phyloP scores from a whole-genome alignment of 2,888 invertebrate genomes.

The Limnephilus lunatus region DNA sequence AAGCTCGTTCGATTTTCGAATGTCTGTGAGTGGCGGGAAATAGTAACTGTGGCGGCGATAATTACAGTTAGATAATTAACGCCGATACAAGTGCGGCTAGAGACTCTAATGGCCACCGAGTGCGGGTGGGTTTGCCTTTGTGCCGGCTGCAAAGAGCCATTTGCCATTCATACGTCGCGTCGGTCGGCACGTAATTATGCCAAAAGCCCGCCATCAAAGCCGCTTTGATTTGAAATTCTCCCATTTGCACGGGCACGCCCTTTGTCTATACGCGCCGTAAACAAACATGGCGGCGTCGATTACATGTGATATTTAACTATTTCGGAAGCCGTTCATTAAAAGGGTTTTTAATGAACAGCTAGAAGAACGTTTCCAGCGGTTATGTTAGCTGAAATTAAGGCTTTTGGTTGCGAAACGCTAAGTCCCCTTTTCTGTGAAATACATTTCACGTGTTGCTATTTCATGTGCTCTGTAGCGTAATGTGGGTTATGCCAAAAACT shows the following conservation, averaged over 20 bases:
- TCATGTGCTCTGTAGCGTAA: not conserved
- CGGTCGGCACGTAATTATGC: constrained; percentile 49
- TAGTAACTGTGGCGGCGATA: constrained; percentile 46
- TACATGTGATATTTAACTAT: constrained; percentile 57
- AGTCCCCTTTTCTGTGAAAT: not conserved
- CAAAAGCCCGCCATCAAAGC: constrained; percentile 44
- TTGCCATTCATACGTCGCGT: constrained; percentile 43
- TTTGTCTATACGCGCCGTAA: constrained; percentile 49
- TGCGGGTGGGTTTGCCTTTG: constrained; percentile 6
- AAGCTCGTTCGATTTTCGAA: not conserved
- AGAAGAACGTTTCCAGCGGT: not conserved
- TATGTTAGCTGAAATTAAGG: not conserved
- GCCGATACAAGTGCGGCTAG: constrained; percentile 14
- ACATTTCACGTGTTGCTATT: not conserved
- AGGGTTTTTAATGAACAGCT: not conserved
- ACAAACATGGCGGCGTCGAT: constrained; percentile 58
- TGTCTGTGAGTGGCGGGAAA: constrained; percentile 33
- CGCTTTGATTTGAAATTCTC: constrained; percentile 45
- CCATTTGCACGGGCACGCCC: constrained; percentile 45
- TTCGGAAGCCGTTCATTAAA: constrained; percentile 15
- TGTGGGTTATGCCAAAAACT: not conserved
- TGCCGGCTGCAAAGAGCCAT: constrained; percentile 45
- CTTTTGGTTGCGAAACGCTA: not conserved
- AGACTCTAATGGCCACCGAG: constrained; percentile 48
- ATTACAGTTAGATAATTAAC: constrained; percentile 65